Evolutionary conservation across 2,797 vertebrate genomes (phyloP).

Genomic region (Mycteria americana): DNA sequence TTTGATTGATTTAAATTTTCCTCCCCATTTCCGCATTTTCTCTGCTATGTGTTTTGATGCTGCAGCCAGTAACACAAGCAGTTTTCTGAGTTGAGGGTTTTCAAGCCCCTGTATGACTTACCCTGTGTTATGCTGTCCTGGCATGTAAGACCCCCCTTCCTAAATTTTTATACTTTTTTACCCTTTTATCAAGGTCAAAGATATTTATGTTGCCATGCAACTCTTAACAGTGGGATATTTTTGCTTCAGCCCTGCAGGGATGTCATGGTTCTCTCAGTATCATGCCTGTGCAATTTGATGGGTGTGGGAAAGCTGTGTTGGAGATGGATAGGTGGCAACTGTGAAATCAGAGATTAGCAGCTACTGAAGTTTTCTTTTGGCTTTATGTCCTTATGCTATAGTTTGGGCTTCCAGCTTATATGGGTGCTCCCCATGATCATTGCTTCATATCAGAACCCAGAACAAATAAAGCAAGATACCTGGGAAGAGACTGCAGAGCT

Average conservation of each 20-base stretch:
- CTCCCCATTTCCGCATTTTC: constrained; percentile 1
- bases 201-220: constrained; percentile 43
- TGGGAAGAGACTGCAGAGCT: background rate
- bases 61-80: background rate
- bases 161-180: constrained; percentile 27
- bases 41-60: background rate
- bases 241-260: constrained; percentile 46
- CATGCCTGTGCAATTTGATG: constrained; percentile 42
- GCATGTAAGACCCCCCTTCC: background rate
- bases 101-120: background rate
- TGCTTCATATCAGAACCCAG: background rate
- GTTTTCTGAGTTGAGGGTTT: background rate
- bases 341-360: constrained; percentile 51
- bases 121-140: background rate
- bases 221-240: constrained; percentile 42
- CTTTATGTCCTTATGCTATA: background rate
- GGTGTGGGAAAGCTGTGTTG: constrained; percentile 36
- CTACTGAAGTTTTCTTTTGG: background rate
- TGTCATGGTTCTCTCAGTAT: constrained; percentile 31
- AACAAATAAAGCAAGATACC: constrained; percentile 26
- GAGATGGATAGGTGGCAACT: constrained; percentile 51
- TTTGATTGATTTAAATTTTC: constrained; percentile 50
- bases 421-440: background rate
- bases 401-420: background rate
- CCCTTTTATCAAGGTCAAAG: constrained; percentile 33